Evolutionary conservation across 1,140 invertebrate genomes (phyloP), one percentile per base, ranked within the genome.

Genomic region (Mercenaria mercenaria): DNA sequence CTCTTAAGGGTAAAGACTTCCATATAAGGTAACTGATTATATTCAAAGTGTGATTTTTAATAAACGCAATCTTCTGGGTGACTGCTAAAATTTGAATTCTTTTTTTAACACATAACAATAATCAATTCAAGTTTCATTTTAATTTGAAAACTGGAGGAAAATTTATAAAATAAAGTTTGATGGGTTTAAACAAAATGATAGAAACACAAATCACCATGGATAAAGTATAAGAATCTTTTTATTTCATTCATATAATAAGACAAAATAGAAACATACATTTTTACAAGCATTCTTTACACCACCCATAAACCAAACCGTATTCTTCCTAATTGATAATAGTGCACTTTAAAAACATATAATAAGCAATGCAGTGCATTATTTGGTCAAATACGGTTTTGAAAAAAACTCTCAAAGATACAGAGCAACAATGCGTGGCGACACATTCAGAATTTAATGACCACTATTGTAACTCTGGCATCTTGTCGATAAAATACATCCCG

Each of bases 11-110:
- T 87, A 59, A 39, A 72, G 32, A 86, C 26, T 87, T 43, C 85
- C 85, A 32, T 37, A 87, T 79, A 87, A 47, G 52, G 72, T n/a
- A 59, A 87, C 69, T 50, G 64, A 72, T 67, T 85, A 50, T 50
- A 37, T 85, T 64, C 50, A 72, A 67, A 50, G 43, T 32, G 26
- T 64, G 64, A 32, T n/a, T 69, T 85, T 69, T 69, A 61, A 34
- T 61, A 85, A 61, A 50, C 18, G 26, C 34, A 72, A 39, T 72
- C 37, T 37, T 72, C 67, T 69, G 82, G 82, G 82, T 85, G 82
- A 85, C 50, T 77, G 41, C 6, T 77, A 50, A 23, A 77, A 56
- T 56, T 50, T 77, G 37, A 50, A 50, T 47, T 26, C 3, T 50
- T 47, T n/a, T 32, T 20, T 29, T 13, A 26, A 13, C 23, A 29